Percentiles rank a stretch among this genome's conserved stretches.
Evolutionary conservation across 2,113 vertebrate genomes (phyloP).

Genomic region (Ondatra zibethicus): DNA sequence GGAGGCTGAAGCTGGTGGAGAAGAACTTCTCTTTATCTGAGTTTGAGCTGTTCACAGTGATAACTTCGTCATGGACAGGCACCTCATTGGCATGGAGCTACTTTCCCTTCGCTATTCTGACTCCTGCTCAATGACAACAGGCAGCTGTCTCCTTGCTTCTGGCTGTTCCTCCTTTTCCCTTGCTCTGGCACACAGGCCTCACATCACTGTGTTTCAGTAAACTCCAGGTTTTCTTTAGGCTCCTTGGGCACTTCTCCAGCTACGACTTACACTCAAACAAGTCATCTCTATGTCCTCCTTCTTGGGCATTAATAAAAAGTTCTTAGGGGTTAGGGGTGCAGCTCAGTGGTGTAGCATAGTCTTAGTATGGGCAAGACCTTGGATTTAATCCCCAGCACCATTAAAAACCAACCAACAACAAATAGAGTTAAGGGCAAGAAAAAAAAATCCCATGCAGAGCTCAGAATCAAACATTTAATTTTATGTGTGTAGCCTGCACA

Average conservation of each 20-base stretch:
- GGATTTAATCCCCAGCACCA: neutral
- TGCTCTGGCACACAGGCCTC: neutral
- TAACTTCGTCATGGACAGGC: neutral
- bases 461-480: neutral
- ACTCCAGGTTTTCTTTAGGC: neutral
- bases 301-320: conserved; percentile 14
- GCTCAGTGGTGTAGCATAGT: neutral
- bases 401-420: neutral
- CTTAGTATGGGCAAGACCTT: neutral
- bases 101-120: neutral
- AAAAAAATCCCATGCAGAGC: neutral
- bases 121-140: neutral
- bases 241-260: neutral
- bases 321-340: neutral
- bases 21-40: neutral
- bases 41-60: conserved; percentile 1
- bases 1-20: neutral
- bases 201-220: neutral
- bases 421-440: neutral
- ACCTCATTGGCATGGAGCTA: neutral
- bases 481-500: neutral
- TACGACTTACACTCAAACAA: neutral
- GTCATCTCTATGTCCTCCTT: neutral
- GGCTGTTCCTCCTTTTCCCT: neutral
- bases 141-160: neutral